Evolutionary conservation across 1,140 invertebrate genomes (phyloP).

Genomic region (Hesperophylax magnus): DNA sequence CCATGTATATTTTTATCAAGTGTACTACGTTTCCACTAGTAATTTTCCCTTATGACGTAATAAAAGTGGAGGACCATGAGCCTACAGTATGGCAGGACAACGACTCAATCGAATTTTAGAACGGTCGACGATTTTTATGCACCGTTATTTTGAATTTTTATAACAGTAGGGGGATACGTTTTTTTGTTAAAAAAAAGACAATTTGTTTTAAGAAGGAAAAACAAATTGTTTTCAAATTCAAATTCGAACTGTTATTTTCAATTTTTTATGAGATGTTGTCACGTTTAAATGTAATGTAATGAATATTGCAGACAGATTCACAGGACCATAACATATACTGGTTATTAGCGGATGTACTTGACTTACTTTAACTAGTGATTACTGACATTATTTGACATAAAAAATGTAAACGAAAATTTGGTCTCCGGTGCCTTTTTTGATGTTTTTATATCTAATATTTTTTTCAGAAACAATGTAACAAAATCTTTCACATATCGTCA

Average conservation of each 20-base stretch:
- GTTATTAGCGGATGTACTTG: no score
- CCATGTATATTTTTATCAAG: conserved; percentile 31
- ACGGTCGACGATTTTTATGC: neutral
- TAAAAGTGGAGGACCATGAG: conserved; percentile 19
- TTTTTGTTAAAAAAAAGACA: neutral
- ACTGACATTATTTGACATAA: no score
- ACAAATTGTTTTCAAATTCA: neutral
- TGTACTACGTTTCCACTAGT: conserved; percentile 11
- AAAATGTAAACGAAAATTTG: no score
- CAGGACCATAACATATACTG: no score
- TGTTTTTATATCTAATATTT: no score
- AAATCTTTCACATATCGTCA: no score
- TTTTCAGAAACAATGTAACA: no score
- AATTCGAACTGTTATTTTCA: neutral
- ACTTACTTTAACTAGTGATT: no score
- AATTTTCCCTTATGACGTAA: conserved; percentile 40
- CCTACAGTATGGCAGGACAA: neutral
- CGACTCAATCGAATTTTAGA: neutral
- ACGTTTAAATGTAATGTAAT: neutral
- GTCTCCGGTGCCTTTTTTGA: no score
- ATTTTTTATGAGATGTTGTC: neutral
- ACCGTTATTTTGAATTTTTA: neutral
- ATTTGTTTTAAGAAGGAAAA: neutral
- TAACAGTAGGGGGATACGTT: neutral
- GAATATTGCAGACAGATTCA: neutral